Percentiles rank a stretch among this genome's conserved stretches.
phyloP scores from a whole-genome alignment of 1,140 invertebrate genomes.

The Halictus rubicundus region DNA sequence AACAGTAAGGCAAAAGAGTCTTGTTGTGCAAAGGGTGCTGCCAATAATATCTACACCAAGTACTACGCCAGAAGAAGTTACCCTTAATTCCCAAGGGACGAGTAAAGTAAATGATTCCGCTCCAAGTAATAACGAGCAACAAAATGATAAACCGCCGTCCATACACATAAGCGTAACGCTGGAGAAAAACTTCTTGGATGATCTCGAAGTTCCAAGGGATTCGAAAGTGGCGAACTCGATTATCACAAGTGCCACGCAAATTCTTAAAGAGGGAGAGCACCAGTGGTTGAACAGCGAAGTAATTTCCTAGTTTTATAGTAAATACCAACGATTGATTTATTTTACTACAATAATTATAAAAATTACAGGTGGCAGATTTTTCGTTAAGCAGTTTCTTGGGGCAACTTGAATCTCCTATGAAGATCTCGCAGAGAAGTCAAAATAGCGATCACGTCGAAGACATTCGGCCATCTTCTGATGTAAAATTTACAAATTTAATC shows the following conservation, averaged over 20 bases:
- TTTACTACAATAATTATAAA: background rate
- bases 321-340: background rate
- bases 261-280: slow-evolving; percentile 86
- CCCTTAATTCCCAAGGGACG: slow-evolving; percentile 13
- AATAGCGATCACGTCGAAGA: slow-evolving; percentile 72
- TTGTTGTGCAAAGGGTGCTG: slow-evolving; percentile 83
- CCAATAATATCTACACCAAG: slow-evolving; percentile 74
- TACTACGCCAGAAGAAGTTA: slow-evolving; percentile 38
- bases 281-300: slow-evolving; percentile 87
- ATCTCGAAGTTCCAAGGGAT: slow-evolving; percentile 51
- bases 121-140: slow-evolving; percentile 17
- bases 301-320: slow-evolving; percentile 20
- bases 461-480: slow-evolving; percentile 78
- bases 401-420: slow-evolving; percentile 86
- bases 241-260: slow-evolving; percentile 86
- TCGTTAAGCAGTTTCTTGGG: slow-evolving; percentile 90
- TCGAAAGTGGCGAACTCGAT: slow-evolving; percentile 76
- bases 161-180: slow-evolving; percentile 26
- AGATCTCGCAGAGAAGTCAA: slow-evolving; percentile 76
- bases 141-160: slow-evolving; percentile 41
- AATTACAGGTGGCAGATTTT: slow-evolving; percentile 86
- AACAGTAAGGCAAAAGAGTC: slow-evolving; percentile 79
- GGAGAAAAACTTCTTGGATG: slow-evolving; percentile 68
- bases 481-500: slow-evolving; percentile 63
- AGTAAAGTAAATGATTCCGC: slow-evolving; percentile 35